Conservation (phyloP, 2,888 invertebrate genomes). For the Amphipoea oculea region DNA sequence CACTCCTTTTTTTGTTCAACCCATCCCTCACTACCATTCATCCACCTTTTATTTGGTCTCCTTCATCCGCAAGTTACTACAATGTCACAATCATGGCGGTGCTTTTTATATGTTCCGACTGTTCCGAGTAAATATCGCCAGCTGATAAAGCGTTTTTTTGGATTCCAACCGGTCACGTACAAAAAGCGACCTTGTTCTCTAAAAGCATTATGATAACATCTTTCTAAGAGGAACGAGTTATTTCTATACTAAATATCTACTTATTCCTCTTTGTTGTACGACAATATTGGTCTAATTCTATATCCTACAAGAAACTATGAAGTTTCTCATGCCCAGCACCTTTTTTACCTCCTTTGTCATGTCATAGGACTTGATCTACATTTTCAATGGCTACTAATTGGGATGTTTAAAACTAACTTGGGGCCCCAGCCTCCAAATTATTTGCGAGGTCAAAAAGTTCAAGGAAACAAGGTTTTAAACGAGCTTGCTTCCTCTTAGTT, state of each 20-base stretch:
- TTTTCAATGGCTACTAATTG: slow-evolving; percentile 50
- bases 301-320: not conserved
- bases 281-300: slow-evolving; percentile 10
- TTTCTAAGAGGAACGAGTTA: slow-evolving; percentile 47
- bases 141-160: slow-evolving; percentile 57
- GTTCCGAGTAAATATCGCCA: slow-evolving; percentile 43
- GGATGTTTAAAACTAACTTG: slow-evolving; percentile 30
- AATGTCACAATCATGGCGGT: slow-evolving; percentile 12
- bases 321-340: not conserved
- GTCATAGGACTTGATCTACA: slow-evolving; percentile 20
- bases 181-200: slow-evolving; percentile 58
- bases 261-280: slow-evolving; percentile 8
- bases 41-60: not conserved
- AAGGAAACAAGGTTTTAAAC: slow-evolving; percentile 59
- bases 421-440: slow-evolving; percentile 39
- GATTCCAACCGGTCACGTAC: slow-evolving; percentile 47
- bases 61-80: not conserved
- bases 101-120: slow-evolving; percentile 15
- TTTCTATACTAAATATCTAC: slow-evolving; percentile 25
- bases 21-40: not conserved
- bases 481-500: slow-evolving; percentile 61
- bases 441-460: slow-evolving; percentile 64
- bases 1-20: not conserved
- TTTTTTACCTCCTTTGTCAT: slow-evolving; percentile 17
- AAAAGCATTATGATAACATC: slow-evolving; percentile 59